Conservation (phyloP, 2,888 invertebrate species). For the Caenorhabditis afra region DNA sequence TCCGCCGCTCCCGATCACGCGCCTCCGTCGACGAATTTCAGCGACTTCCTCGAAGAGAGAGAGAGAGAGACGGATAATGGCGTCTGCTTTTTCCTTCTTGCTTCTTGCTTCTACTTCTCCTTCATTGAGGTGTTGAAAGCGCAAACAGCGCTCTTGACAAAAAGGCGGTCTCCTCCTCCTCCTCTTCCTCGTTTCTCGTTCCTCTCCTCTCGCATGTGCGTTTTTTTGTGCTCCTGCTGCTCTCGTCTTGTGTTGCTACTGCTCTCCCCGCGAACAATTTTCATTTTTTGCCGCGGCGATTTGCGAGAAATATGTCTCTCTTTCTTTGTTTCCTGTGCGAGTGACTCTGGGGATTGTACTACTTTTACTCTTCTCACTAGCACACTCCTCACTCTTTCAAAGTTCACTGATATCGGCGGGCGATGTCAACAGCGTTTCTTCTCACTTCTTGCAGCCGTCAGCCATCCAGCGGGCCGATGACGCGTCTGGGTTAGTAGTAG, state of each 20-base stretch:
- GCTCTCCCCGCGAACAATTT: slow-evolving; percentile 45
- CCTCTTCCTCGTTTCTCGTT: slow-evolving; percentile 43
- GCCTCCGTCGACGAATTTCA: slow-evolving; percentile 26
- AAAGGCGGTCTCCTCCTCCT: slow-evolving; percentile 47
- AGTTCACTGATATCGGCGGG: no score
- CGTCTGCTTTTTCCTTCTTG: slow-evolving; percentile 11
- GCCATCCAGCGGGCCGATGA: slow-evolving; percentile 16
- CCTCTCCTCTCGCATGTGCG: slow-evolving; percentile 46
- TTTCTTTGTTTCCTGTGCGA: no score
- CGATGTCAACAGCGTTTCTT: slow-evolving; percentile 17
- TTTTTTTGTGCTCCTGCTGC: slow-evolving; percentile 31
- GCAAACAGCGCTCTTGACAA: slow-evolving; percentile 59
- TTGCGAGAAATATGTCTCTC: slow-evolving; percentile 46
- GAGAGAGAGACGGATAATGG: slow-evolving; percentile 25
- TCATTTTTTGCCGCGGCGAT: slow-evolving; percentile 52
- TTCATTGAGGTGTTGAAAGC: slow-evolving; percentile 60
- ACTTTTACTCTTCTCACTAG: background rate
- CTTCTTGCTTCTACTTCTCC: background rate
- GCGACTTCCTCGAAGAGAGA: slow-evolving; percentile 7
- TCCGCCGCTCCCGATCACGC: slow-evolving; percentile 15
- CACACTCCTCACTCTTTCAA: no score
- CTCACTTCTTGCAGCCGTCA: slow-evolving; percentile 20
- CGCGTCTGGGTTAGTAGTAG: slow-evolving; percentile 56
- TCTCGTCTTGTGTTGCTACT: slow-evolving; percentile 41
- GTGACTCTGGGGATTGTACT: slow-evolving; percentile 36